phyloP scores from a whole-genome alignment of 1,140 invertebrate species.

The Caenorhabditis brenneri region DNA sequence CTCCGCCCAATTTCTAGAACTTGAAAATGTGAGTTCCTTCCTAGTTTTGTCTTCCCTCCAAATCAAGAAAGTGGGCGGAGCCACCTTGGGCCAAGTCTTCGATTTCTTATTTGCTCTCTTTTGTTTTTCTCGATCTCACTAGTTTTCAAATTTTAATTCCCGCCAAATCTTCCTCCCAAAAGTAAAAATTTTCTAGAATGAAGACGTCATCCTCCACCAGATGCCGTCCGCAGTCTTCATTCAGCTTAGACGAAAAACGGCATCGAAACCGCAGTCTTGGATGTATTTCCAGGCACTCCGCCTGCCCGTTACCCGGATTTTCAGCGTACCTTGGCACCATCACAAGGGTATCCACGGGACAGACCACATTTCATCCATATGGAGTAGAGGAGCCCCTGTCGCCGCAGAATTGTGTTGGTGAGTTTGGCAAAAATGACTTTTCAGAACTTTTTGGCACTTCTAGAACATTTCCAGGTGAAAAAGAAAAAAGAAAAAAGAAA shows the following conservation, averaged over 20 bases:
- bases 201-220: not conserved
- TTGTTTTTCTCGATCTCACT: not conserved
- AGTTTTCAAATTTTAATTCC: not conserved
- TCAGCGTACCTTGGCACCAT: conserved; percentile 31
- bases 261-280: conserved; percentile 15
- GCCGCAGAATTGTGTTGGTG: conserved; percentile 12
- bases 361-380: conserved; percentile 45
- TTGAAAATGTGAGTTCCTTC: no score
- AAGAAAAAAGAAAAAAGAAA: no score
- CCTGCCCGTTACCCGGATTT: conserved; percentile 47
- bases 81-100: no score
- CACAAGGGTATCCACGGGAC: conserved; percentile 18
- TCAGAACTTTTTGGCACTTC: no score
- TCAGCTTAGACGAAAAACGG: conserved; percentile 25
- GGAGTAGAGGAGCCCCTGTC: not conserved
- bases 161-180: not conserved
- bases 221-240: conserved; percentile 8
- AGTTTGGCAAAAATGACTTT: not conserved
- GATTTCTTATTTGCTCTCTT: no score
- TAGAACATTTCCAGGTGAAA: no score
- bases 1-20: not conserved
- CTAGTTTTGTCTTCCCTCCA: no score
- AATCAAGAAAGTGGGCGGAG: no score
- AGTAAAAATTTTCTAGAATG: not conserved
- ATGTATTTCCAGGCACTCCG: conserved; percentile 8